Conservation (phyloP, 1,140 invertebrate species). For the Camponotus pennsylvanicus region DNA sequence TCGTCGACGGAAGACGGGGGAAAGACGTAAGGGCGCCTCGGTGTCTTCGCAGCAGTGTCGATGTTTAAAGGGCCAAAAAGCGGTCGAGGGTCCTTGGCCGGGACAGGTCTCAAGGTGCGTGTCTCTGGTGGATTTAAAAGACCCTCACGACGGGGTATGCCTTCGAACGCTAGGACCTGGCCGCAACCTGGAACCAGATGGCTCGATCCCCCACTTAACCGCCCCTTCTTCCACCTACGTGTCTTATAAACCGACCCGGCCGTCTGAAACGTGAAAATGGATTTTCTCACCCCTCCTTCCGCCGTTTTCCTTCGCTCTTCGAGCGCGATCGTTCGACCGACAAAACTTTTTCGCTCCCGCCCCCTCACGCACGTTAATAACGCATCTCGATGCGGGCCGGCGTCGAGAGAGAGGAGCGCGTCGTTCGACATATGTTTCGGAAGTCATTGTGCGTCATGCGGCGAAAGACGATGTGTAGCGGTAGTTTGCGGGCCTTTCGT, state of each 20-base stretch:
- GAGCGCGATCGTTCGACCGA: slow-evolving; percentile 62
- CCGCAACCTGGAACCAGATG: slow-evolving; percentile 72
- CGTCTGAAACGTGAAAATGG: slow-evolving; percentile 75
- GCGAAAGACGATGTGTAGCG: slow-evolving; percentile 64
- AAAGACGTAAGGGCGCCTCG: slow-evolving; percentile 46
- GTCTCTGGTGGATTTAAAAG: slow-evolving; percentile 81
- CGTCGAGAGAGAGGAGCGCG: slow-evolving; percentile 61
- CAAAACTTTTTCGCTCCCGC: slow-evolving; percentile 32
- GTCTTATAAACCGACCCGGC: slow-evolving; percentile 70
- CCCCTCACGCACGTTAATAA: slow-evolving; percentile 79
- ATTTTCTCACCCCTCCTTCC: slow-evolving; percentile 58
- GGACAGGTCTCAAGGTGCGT: slow-evolving; percentile 82
- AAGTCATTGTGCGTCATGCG: slow-evolving; percentile 66
- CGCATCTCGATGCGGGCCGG: slow-evolving; percentile 77
- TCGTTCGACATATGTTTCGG: slow-evolving; percentile 81
- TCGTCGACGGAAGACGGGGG: slow-evolving; percentile 61
- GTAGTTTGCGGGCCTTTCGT: slow-evolving; percentile 50
- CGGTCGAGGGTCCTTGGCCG: slow-evolving; percentile 78
- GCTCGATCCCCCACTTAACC: slow-evolving; percentile 71
- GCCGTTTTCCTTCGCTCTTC: slow-evolving; percentile 50
- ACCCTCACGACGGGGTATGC: slow-evolving; percentile 64
- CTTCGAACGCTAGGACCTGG: slow-evolving; percentile 35
- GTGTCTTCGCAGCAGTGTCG: slow-evolving; percentile 72
- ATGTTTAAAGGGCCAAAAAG: slow-evolving; percentile 76
- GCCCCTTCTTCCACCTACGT: slow-evolving; percentile 68